Base-by-base conservation (phyloP, 2,113 vertebrate species). In the Sminthopsis crassicaudata region DNA sequence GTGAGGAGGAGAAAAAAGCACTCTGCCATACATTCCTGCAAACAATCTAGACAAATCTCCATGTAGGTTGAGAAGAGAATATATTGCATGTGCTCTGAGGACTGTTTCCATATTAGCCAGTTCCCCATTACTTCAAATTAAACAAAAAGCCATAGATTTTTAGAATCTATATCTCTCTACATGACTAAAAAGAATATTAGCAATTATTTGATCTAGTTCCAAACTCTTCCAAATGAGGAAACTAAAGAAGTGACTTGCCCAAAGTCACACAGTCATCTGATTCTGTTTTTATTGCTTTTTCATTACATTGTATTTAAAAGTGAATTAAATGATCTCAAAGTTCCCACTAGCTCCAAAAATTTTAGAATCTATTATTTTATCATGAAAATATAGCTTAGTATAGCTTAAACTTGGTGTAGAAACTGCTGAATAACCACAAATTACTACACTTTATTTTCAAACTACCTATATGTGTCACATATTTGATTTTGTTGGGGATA, bases 351-450 rank as follows among this genome's bases (percentile, higher is more conserved):
- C 53, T 42, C 0, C 90, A 91, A n/a, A 76, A 36, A 14, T 76
- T 76, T 76, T 36, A 36, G 4, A 76, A 5, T 42, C 67, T 42
- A 36, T 67, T 16, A 36, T 36, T 84, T n/a, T 42, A 8, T 84
- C 7, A 84, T 84, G 67, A 84, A 84, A 84, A n/a, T 76, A 6
- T 19, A 76, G 36, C 60, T 84, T 52, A 84, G 2, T 88, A 22
- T 12, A 84, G 67, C 19, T 84, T 84, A 53, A 12, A 24, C 46
- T 92, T 24, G n/a, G 8, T 30, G 46, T 12, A 89, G 95, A 91
- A 96, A 55, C 46, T 94, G 53, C 12, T 46, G 90, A 90, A 76
- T 27, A 90, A 53, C 36, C 36, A 92, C 91, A 91, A 52, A 51
- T 22, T 46, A 90, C 51, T 16, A 90, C 24, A 50, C 46, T 90